Conservation (phyloP, 1,140 invertebrate species). For the Nephotettix cincticeps region DNA sequence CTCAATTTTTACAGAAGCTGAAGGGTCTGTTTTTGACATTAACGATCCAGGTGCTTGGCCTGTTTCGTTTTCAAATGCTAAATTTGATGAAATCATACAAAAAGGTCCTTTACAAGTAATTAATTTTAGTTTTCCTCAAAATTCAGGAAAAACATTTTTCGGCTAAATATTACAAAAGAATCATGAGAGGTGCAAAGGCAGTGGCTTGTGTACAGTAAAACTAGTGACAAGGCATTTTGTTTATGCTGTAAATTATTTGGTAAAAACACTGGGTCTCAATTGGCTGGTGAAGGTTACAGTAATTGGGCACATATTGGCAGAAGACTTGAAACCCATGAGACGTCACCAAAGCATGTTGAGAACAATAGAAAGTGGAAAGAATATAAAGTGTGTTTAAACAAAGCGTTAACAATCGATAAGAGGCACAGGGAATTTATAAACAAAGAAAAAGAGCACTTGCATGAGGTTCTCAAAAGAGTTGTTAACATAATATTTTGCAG, state of each 20-base stretch:
- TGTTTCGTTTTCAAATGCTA: neutral
- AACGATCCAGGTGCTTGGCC: neutral
- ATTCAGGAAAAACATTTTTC: constrained; percentile 14
- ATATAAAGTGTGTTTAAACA: constrained; percentile 27
- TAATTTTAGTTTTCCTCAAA: constrained; percentile 8
- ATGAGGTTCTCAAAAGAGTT: constrained; percentile 37
- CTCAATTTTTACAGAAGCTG: neutral
- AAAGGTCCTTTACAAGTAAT: constrained; percentile 8
- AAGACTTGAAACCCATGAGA: constrained; percentile 33
- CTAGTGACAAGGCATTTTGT: constrained; percentile 33
- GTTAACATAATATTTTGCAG: constrained; percentile 37
- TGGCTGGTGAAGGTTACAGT: constrained; percentile 30
- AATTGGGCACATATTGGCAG: constrained; percentile 34
- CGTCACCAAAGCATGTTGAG: constrained; percentile 28
- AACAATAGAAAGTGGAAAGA: constrained; percentile 31
- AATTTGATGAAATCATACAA: constrained; percentile 15
- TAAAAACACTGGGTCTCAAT: constrained; percentile 27
- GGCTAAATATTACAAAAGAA: constrained; percentile 7
- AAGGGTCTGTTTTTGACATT: neutral
- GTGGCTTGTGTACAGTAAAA: constrained; percentile 35
- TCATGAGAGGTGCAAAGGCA: constrained; percentile 23
- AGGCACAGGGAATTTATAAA: constrained; percentile 31
- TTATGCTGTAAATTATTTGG: constrained; percentile 39
- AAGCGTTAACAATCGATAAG: constrained; percentile 35
- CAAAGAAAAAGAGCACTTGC: constrained; percentile 37